phyloP scores from a whole-genome alignment of 2,797 vertebrate genomes.

The Galagoides demidoff region DNA sequence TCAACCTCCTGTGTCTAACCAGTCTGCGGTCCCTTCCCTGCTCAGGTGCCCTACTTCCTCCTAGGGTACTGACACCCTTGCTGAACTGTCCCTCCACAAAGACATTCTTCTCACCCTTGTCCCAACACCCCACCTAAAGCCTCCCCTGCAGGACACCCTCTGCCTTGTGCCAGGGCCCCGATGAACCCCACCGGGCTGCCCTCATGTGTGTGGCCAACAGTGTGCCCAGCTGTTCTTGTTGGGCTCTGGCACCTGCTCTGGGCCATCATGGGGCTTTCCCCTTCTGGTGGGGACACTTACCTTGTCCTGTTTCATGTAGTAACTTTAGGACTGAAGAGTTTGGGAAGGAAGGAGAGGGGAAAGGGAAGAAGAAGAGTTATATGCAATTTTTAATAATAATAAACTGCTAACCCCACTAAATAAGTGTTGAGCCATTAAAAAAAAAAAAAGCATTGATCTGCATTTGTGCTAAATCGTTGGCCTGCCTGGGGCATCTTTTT shows the following conservation, averaged over 20 bases:
- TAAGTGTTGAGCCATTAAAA: neutral
- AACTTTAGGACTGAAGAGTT: neutral
- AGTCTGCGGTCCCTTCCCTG: neutral
- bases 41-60: neutral
- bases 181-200: fast-evolving
- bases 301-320: neutral
- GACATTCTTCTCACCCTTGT: neutral
- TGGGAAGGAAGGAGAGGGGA: neutral
- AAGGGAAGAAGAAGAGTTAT: neutral
- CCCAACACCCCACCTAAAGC: neutral
- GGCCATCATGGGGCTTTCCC: fast-evolving
- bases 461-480: neutral
- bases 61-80: neutral
- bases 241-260: neutral
- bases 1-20: neutral
- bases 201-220: fast-evolving
- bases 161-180: neutral
- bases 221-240: neutral
- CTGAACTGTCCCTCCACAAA: neutral
- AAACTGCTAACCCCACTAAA: neutral
- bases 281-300: neutral
- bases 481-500: neutral
- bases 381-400: neutral
- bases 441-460: neutral
- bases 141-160: neutral